A percentile compares a stretch with the other conserved stretches of the same genome.
Conservation (phyloP, 1,140 invertebrate species). For the Gonatopus flavifemur region DNA sequence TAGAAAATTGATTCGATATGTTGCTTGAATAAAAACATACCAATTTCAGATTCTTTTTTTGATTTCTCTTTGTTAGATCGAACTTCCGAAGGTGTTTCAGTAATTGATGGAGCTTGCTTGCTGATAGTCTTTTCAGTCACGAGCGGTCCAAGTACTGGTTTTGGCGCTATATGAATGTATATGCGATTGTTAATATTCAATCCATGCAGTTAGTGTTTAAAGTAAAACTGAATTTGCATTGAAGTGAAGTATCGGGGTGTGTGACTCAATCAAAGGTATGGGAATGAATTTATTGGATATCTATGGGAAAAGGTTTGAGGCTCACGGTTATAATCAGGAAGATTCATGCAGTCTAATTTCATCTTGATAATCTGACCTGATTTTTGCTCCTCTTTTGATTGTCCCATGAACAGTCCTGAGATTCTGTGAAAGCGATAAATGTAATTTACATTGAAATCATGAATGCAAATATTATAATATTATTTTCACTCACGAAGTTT, state of each 20-base stretch:
- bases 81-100: conserved; percentile 44
- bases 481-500: conserved; percentile 38
- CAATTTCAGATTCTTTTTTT: conserved; percentile 45
- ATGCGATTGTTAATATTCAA: conserved; percentile 22
- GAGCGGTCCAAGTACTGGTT: conserved; percentile 46
- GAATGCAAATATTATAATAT: conserved; percentile 15
- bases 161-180: conserved; percentile 46
- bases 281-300: no score
- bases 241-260: no score
- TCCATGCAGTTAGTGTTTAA: no score
- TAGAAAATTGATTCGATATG: no score
- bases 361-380: conserved; percentile 32
- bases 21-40: conserved; percentile 35
- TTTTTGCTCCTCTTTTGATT: conserved; percentile 27
- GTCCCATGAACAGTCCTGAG: conserved; percentile 25
- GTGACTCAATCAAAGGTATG: no score
- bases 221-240: no score
- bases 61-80: conserved; percentile 45
- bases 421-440: conserved; percentile 27
- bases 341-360: conserved; percentile 27
- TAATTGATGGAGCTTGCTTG: conserved; percentile 31
- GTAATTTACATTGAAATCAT: conserved; percentile 10
- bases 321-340: conserved; percentile 49
- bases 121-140: no score
- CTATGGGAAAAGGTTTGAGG: conserved; percentile 5